Conservation (phyloP, 2,113 vertebrate species). For the Rhodinocichla rosea region DNA sequence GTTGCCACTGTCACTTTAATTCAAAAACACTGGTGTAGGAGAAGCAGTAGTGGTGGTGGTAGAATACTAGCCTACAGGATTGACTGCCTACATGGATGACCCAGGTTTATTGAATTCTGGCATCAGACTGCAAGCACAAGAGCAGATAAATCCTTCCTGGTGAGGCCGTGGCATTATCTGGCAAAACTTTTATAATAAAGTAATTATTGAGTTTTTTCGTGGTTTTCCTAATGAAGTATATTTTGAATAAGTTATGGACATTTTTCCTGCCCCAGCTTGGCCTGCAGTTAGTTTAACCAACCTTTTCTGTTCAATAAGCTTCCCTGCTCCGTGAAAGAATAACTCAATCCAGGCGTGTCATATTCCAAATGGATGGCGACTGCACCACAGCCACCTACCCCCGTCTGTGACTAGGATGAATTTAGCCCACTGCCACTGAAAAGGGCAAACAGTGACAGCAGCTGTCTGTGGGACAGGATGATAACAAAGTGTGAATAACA, state of each 20-base stretch:
- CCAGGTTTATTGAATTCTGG: neutral
- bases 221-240: neutral
- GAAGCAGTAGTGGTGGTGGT: neutral
- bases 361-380: neutral
- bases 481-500: conserved; percentile 57
- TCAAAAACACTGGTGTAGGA: neutral
- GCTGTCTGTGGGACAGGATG: conserved; percentile 53
- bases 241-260: neutral
- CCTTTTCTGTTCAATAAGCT: neutral
- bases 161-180: neutral
- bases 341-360: neutral
- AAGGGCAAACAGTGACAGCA: conserved; percentile 60
- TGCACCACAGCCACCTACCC: neutral
- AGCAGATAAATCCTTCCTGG: neutral
- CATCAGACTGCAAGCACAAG: neutral
- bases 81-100: neutral
- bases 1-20: neutral
- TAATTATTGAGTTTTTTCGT: neutral
- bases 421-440: conserved; percentile 51
- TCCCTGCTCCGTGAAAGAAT: neutral
- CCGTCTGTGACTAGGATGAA: neutral
- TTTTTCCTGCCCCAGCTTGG: neutral
- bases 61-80: neutral
- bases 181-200: neutral
- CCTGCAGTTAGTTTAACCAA: neutral